A percentile compares a stretch with the other conserved stretches of the same genome.
Evolutionary conservation across 2,113 vertebrate genomes (phyloP).

Genomic region (human): DNA sequence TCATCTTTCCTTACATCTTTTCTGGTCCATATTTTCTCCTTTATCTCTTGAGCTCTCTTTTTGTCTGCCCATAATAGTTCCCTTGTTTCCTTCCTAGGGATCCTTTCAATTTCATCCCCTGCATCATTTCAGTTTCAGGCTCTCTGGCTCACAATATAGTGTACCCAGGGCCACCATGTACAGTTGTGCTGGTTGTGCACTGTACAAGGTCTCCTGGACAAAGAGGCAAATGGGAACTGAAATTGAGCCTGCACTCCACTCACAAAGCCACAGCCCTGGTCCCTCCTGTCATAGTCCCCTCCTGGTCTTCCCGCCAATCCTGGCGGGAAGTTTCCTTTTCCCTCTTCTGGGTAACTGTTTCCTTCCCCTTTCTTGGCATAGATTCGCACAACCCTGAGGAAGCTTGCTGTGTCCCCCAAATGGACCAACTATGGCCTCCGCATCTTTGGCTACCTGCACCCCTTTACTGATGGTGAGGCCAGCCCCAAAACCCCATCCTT

Average conservation of each 20-base stretch:
- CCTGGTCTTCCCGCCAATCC: neutral
- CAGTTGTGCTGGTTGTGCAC: neutral
- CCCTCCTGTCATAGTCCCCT: neutral
- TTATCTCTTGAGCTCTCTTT: neutral
- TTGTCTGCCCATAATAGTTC: neutral
- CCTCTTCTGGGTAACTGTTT: neutral
- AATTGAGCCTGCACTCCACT: fast-evolving
- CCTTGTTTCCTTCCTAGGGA: neutral
- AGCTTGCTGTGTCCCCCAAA: constrained; percentile 91
- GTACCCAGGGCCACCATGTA: neutral
- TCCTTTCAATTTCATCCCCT: neutral
- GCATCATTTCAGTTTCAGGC: neutral
- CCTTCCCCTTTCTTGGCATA: constrained; percentile 69
- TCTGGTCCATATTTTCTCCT: neutral
- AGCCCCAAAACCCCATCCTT: neutral
- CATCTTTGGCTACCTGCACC: constrained; percentile 96
- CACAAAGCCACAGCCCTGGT: too few relatives aligned
- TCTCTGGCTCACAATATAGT: neutral
- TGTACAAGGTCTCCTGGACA: neutral
- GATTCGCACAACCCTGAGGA: constrained; percentile 91
- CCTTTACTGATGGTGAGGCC: constrained; percentile 88
- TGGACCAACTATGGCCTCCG: constrained; percentile 96
- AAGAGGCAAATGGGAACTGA: neutral
- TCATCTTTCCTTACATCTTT: neutral
- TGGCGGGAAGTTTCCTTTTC: neutral